phyloP scores from a whole-genome alignment of 2,888 invertebrate genomes.

The Ectemnius continuus region DNA sequence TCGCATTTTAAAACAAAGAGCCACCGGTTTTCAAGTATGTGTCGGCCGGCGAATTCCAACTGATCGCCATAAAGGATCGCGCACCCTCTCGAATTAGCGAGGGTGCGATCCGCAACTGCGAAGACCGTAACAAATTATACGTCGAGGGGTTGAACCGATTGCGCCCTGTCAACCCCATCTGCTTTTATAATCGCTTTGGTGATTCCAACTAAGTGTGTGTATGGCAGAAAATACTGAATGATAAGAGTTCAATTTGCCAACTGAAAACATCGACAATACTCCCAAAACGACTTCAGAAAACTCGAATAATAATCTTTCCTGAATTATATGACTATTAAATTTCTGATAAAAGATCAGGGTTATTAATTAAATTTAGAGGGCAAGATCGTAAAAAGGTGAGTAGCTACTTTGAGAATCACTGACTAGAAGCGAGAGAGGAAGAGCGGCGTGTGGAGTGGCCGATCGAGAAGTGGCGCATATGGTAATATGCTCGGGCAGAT shows the following conservation, averaged over 20 bases:
- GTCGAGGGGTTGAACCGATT: conserved; percentile 5
- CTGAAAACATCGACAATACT: not conserved
- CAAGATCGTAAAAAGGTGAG: not conserved
- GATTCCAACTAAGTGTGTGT: not conserved
- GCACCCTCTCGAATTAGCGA: conserved; percentile 12
- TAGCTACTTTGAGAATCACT: conserved; percentile 48
- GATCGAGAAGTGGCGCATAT: conserved; percentile 59
- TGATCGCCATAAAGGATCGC: not conserved
- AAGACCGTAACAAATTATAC: conserved; percentile 4
- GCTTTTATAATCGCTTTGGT: not conserved
- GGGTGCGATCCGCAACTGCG: not conserved
- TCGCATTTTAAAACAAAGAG: not conserved
- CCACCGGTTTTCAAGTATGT: not conserved
- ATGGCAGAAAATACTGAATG: too few species aligned
- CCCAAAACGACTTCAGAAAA: not conserved
- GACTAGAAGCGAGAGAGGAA: conserved; percentile 30
- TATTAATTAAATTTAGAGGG: not conserved
- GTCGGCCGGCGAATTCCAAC: not conserved
- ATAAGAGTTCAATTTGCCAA: too few species aligned
- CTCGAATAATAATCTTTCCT: not conserved
- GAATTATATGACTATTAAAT: not conserved
- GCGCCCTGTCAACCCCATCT: conserved; percentile 3
- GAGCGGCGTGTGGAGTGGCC: conserved; percentile 39
- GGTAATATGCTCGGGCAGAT: conserved; percentile 67
- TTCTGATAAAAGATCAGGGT: not conserved